Percentiles rank a stretch among this genome's conserved stretches.
Conservation (phyloP, 2,113 vertebrate genomes). For the Microcebus murinus region DNA sequence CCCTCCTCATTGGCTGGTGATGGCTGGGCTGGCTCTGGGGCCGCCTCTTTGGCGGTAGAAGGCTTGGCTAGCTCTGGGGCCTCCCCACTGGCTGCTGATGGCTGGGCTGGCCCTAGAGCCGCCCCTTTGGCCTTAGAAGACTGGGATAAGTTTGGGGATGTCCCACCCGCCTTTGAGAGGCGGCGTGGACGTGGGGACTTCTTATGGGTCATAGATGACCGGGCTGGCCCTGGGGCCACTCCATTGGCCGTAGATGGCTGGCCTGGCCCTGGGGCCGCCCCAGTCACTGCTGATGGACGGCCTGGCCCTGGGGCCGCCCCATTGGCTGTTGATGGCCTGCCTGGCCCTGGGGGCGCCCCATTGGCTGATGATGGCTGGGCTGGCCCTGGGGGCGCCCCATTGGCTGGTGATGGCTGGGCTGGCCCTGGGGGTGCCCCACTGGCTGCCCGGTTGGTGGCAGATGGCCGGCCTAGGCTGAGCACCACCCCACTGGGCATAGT, state of each 20-base stretch:
- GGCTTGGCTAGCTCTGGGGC: neutral
- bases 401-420: neutral
- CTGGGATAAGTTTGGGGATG: rapidly evolving
- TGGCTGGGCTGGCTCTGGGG: no score
- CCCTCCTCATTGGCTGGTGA: rapidly evolving
- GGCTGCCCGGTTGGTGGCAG: neutral
- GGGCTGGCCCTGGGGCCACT: rapidly evolving
- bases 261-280: neutral
- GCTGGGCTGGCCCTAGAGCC: neutral
- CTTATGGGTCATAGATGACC: no score
- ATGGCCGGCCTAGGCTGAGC: neutral
- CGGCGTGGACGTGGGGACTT: no score
- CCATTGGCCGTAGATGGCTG: neutral
- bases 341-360: no score
- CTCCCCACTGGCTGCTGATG: neutral
- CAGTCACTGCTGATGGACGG: neutral
- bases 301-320: neutral
- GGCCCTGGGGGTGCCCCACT: neutral
- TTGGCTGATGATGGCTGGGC: neutral
- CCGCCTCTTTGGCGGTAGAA: neutral
- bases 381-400: no score
- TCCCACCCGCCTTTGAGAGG: neutral
- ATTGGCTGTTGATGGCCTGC: neutral
- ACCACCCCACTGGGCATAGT: no score
- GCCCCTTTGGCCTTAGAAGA: neutral